phyloP scores from a whole-genome alignment of 2,888 invertebrate species.

The Himalopsyche kuldschensis region DNA sequence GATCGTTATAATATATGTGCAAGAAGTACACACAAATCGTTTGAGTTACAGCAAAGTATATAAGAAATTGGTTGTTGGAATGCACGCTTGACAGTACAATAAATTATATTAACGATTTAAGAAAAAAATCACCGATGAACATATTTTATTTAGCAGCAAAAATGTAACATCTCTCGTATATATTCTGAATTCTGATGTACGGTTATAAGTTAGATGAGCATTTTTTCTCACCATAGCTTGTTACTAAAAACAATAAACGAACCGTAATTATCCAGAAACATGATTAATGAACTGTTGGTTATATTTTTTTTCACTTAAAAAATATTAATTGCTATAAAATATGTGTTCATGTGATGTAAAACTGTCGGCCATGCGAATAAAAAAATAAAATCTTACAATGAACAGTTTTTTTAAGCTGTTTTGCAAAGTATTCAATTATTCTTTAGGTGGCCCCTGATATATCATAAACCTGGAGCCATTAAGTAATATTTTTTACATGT shows the following conservation, averaged over 20 bases:
- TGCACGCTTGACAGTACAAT: no score
- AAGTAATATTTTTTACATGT: background rate
- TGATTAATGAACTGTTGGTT: background rate
- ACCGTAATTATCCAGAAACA: background rate
- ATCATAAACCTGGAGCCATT: background rate
- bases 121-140: background rate
- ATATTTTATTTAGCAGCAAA: background rate
- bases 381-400: background rate
- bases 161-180: background rate
- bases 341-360: background rate
- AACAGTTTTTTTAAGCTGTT: background rate
- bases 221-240: background rate
- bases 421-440: background rate
- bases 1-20: no score
- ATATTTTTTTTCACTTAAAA: background rate
- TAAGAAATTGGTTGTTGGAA: no score
- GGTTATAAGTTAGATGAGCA: background rate
- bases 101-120: no score
- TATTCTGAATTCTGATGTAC: background rate
- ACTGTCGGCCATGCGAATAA: background rate
- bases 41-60: no score
- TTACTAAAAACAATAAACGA: background rate
- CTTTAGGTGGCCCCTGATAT: background rate
- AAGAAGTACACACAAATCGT: no score
- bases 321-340: constrained; percentile 1